phyloP scores from a whole-genome alignment of 2,113 vertebrate species.

The Myotis yumanensis region DNA sequence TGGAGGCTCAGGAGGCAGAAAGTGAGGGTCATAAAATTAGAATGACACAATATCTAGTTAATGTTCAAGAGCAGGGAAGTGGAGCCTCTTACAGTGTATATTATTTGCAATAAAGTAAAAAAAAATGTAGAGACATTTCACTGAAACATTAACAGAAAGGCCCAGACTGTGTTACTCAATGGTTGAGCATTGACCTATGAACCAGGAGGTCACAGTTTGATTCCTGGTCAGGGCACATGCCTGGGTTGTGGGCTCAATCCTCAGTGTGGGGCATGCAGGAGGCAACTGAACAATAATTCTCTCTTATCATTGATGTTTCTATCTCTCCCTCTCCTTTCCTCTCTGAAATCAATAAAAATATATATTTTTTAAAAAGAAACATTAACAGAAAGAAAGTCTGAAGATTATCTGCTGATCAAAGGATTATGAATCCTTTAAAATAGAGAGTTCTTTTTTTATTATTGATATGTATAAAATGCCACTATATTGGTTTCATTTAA shows the following conservation, averaged over 20 bases:
- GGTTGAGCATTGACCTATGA: no score
- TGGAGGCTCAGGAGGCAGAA: neutral
- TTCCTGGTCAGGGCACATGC: no score
- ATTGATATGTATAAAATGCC: neutral
- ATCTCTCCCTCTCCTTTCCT: no score
- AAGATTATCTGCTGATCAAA: neutral
- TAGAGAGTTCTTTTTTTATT: neutral
- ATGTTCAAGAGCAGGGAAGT: neutral
- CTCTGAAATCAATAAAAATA: no score
- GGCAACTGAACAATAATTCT: no score
- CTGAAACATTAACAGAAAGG: neutral
- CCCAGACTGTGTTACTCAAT: no score
- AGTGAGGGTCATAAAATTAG: neutral
- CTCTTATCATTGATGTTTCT: no score
- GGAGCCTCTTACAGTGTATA: neutral
- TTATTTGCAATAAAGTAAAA: neutral
- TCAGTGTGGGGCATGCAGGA: no score
- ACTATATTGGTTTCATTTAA: constrained; percentile 15
- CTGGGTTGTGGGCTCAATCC: no score
- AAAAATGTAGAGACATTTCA: neutral
- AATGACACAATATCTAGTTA: neutral
- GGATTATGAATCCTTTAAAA: neutral
- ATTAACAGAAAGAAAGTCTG: neutral
- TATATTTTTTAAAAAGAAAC: neutral
- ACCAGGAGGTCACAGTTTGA: no score